Evolutionary conservation across 1,140 invertebrate species (phyloP).

Genomic region (Temnothorax nylanderi): DNA sequence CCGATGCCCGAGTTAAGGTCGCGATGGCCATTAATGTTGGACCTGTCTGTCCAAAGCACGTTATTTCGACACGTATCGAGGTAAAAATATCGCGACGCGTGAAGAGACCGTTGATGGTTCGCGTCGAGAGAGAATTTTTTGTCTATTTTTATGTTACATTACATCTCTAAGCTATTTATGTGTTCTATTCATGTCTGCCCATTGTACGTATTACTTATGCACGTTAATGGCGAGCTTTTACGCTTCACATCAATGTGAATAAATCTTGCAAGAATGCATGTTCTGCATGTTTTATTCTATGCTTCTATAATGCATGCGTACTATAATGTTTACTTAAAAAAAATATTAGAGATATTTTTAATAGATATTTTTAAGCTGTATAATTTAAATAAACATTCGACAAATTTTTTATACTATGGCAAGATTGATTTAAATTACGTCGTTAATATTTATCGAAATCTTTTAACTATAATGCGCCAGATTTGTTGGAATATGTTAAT

Average conservation of each 20-base stretch:
- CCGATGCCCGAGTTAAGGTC: slow-evolving; percentile 32
- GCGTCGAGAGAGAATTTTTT: not conserved
- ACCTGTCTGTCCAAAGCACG: not conserved
- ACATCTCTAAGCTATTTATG: slow-evolving; percentile 14
- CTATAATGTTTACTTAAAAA: not conserved
- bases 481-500: too few species aligned
- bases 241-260: slow-evolving; percentile 22
- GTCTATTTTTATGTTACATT: not conserved
- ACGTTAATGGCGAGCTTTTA: slow-evolving; percentile 12
- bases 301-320: not conserved
- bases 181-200: slow-evolving; percentile 18
- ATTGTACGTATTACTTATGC: slow-evolving; percentile 6
- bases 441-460: not conserved
- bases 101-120: not conserved
- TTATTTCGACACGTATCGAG: slow-evolving; percentile 30
- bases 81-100: slow-evolving; percentile 35
- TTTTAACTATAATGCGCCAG: too few species aligned
- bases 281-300: not conserved
- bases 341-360: not conserved
- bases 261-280: slow-evolving; percentile 24
- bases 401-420: not conserved
- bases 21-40: slow-evolving; percentile 29
- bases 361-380: not conserved
- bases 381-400: not conserved
- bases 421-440: not conserved